A percentile compares a stretch with the other conserved stretches of the same genome.
Conservation (phyloP, 2,797 vertebrate species). For the Chelon labrosus region DNA sequence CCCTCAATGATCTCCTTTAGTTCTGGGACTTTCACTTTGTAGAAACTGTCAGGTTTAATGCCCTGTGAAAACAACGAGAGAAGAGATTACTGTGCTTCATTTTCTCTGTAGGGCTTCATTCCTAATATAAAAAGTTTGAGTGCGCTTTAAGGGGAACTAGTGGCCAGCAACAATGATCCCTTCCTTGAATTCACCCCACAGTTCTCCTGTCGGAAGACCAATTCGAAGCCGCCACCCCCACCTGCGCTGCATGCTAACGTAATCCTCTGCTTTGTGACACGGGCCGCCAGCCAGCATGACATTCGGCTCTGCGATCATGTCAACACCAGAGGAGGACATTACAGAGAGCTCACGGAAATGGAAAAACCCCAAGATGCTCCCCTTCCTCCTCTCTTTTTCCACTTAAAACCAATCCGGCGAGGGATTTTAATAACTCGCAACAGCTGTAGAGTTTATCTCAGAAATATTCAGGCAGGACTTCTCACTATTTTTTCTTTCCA, state of each 20-base stretch:
- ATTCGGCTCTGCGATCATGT: slow-evolving; percentile 51
- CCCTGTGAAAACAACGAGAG: slow-evolving; percentile 82
- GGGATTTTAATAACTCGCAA: not conserved
- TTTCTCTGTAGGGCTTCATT: not conserved
- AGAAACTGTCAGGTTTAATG: slow-evolving; percentile 97
- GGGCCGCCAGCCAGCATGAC: slow-evolving; percentile 51
- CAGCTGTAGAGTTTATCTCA: slow-evolving; percentile 23
- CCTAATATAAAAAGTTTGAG: not conserved
- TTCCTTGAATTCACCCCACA: not conserved
- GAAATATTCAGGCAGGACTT: slow-evolving; percentile 8
- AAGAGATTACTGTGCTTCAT: slow-evolving; percentile 1
- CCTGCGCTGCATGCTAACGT: slow-evolving; percentile 10
- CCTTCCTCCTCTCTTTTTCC: not conserved
- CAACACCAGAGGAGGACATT: slow-evolving; percentile 45
- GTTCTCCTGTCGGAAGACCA: not conserved
- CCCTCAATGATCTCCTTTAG: slow-evolving; percentile 99
- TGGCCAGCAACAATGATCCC: slow-evolving; percentile 1
- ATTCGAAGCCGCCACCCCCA: slow-evolving; percentile 14
- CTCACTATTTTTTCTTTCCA: not conserved
- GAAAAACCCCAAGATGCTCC: slow-evolving; percentile 25
- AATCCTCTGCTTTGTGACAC: slow-evolving; percentile 32
- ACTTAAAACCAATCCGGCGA: not conserved
- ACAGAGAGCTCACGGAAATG: slow-evolving; percentile 26
- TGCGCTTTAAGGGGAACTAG: not conserved
- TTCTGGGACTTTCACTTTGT: slow-evolving; percentile 97